phyloP scores from a whole-genome alignment of 2,797 vertebrate genomes.

The Chaunax sp. region DNA sequence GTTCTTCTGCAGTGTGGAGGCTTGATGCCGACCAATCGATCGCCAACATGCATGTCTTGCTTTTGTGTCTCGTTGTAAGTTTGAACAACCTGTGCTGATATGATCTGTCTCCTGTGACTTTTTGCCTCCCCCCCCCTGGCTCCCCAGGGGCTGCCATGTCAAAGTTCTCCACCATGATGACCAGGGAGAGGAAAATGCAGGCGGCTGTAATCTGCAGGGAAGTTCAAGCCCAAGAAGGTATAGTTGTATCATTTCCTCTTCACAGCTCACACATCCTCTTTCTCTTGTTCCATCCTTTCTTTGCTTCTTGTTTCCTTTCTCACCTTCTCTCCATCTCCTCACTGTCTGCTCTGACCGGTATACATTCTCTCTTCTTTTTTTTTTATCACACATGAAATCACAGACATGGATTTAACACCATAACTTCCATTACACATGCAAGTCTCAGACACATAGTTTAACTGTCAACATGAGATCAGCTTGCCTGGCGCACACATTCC shows the following conservation, averaged over 20 bases:
- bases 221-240: constrained; percentile 90
- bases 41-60: constrained; percentile 41
- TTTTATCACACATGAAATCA: not conserved
- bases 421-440: constrained; percentile 7
- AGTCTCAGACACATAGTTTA: too few relatives aligned
- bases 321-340: not conserved
- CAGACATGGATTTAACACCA: constrained; percentile 5
- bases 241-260: constrained; percentile 35
- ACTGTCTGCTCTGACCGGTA: not conserved
- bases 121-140: constrained; percentile 7
- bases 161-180: constrained; percentile 89
- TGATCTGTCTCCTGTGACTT: constrained; percentile 47
- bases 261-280: constrained; percentile 3
- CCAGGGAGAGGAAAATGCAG: constrained; percentile 90
- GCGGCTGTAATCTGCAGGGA: constrained; percentile 94
- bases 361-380: not conserved
- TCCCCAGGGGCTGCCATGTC: constrained; percentile 87
- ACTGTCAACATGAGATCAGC: constrained; percentile 5
- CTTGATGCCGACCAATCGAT: constrained; percentile 50
- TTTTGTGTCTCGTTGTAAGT: constrained; percentile 42
- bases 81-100: constrained; percentile 54
- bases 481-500: too few relatives aligned
- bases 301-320: constrained; percentile 3
- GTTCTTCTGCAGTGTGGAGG: constrained; percentile 44
- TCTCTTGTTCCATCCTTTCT: constrained; percentile 20